phyloP scores from a whole-genome alignment of 23 tunicate species.

The Ascidia mentula region DNA sequence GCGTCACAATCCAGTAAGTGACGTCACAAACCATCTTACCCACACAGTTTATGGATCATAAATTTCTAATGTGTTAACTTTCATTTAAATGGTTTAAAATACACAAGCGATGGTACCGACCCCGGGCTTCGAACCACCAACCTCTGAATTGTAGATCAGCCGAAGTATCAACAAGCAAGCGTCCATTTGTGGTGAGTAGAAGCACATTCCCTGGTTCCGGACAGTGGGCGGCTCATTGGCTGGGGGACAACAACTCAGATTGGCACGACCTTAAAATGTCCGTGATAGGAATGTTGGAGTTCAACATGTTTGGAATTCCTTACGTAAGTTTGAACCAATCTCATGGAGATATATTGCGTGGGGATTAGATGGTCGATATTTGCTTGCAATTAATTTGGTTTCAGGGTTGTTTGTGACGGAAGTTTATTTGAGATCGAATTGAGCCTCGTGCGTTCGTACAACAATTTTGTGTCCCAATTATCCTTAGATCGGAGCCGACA shows the following conservation, averaged over 20 bases:
- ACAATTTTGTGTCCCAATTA: neutral
- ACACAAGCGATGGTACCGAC: neutral
- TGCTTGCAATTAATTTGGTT: too few relatives aligned
- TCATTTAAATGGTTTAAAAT: neutral
- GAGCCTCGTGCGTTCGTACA: too few relatives aligned
- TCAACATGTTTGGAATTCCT: slow-evolving; percentile 96
- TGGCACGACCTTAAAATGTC: slow-evolving; percentile 88
- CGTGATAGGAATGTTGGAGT: slow-evolving; percentile 93
- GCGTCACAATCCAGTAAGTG: slow-evolving; percentile 66
- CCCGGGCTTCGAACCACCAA: neutral
- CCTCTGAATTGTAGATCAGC: slow-evolving; percentile 40
- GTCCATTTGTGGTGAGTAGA: slow-evolving; percentile 90
- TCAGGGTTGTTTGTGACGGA: too few relatives aligned
- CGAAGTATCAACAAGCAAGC: slow-evolving; percentile 74
- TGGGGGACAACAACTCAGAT: slow-evolving; percentile 90
- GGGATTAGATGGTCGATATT: too few relatives aligned
- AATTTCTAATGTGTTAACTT: neutral
- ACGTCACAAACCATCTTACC: neutral
- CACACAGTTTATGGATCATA: neutral
- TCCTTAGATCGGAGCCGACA: slow-evolving; percentile 93
- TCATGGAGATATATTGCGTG: too few relatives aligned
- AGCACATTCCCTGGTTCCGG: slow-evolving; percentile 97
- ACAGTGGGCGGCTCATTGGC: slow-evolving; percentile 95
- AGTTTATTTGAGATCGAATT: too few relatives aligned
- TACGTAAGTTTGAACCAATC: slow-evolving; percentile 58